These are phyloP conservation scores for Nannoperca obscura DNA, from an alignment of 2,797 vertebrate genomes.

Conservation along the genomic window DNA sequence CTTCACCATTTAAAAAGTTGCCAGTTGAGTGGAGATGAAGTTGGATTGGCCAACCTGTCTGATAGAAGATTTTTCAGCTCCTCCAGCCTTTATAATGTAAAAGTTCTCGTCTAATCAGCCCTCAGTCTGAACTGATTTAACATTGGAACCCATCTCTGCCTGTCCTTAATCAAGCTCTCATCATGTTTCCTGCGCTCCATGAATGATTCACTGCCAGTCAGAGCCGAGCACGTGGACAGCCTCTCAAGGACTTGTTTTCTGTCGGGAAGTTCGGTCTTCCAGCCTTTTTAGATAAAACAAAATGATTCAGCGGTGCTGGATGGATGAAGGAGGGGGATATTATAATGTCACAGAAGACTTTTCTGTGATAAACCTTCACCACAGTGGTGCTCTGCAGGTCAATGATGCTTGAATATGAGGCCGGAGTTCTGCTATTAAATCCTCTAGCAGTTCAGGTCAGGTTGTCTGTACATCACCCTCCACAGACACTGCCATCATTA, in stretches of 20 bases:
- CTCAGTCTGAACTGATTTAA: constrained; percentile 68
- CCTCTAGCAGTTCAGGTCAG: constrained; percentile 17
- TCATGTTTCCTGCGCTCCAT: constrained; percentile 69
- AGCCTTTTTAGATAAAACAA: constrained; percentile 53
- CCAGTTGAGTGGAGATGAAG: neutral
- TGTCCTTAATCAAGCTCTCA: constrained; percentile 79
- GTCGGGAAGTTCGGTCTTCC: constrained; percentile 51
- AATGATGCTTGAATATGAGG: constrained; percentile 32
- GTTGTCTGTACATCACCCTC: constrained; percentile 1
- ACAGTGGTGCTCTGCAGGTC: constrained; percentile 27
- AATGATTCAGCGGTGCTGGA: constrained; percentile 29
- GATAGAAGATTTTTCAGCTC: constrained; percentile 24
- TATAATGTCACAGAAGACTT: constrained; percentile 43
- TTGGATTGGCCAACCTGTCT: neutral
- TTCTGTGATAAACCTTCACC: constrained; percentile 35
- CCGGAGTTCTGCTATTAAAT: constrained; percentile 24
- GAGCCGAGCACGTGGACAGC: constrained; percentile 58
- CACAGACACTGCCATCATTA: constrained; percentile 2
- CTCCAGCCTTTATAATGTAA: constrained; percentile 36
- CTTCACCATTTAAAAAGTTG: constrained; percentile 24
- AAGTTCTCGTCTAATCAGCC: constrained; percentile 67
- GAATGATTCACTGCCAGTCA: constrained; percentile 80
- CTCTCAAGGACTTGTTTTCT: constrained; percentile 72
- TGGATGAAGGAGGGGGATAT: constrained; percentile 27
- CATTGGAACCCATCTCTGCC: constrained; percentile 54